These are phyloP conservation scores for Daubentonia madagascariensis DNA, from an alignment of 2,113 vertebrate genomes.

Conservation along the genomic window DNA sequence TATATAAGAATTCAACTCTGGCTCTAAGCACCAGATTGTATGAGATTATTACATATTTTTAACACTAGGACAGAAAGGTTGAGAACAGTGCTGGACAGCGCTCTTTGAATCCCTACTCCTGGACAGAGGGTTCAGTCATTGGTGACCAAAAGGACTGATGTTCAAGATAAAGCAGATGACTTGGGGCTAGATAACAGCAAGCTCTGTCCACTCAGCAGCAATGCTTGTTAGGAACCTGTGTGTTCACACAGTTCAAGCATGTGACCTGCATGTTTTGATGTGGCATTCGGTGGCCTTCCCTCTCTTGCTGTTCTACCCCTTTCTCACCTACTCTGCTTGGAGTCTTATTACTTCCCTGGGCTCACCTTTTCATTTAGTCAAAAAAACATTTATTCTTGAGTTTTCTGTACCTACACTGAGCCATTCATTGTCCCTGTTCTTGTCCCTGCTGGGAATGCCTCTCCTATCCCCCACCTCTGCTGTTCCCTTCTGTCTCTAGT, in stretches of 20 bases:
- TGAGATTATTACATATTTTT: not conserved
- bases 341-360: not conserved
- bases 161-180: not conserved
- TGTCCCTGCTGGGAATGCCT: not conserved
- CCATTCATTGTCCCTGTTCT: not conserved
- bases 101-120: not conserved
- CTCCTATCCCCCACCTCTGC: fast-evolving
- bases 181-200: not conserved
- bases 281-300: not conserved
- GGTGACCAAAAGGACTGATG: not conserved
- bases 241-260: not conserved
- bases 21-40: not conserved
- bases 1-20: not conserved
- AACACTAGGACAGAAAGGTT: not conserved
- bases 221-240: not conserved
- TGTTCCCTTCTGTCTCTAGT: not conserved
- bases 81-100: not conserved
- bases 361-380: not conserved
- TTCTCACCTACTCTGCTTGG: not conserved
- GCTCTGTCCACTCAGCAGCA: not conserved
- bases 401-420: not conserved
- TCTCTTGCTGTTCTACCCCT: not conserved
- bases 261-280: not conserved
- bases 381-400: not conserved
- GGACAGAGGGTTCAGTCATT: not conserved